A percentile compares a stretch with the other conserved stretches of the same genome.
Conservation (phyloP, 2,888 invertebrate species). For the Chrysodeixis includens region DNA sequence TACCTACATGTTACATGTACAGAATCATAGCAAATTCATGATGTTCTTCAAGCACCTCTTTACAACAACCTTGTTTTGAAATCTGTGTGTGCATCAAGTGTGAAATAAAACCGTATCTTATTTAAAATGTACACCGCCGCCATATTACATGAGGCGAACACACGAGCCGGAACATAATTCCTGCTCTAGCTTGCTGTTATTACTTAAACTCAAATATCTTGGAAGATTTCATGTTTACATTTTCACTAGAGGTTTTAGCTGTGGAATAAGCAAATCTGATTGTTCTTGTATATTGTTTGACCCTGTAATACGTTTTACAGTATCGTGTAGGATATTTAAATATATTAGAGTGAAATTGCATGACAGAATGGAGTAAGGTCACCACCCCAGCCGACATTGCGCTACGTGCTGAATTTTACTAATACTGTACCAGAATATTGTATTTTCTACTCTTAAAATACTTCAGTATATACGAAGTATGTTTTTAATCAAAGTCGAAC, state of each 20-base stretch:
- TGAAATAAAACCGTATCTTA: slow-evolving; percentile 18
- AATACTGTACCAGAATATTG: background rate
- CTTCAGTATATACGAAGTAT: background rate
- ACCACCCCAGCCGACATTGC: background rate
- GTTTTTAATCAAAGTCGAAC: background rate
- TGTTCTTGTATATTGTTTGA: background rate
- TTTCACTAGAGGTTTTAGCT: background rate
- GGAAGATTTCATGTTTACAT: slow-evolving; percentile 3
- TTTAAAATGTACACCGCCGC: slow-evolving; percentile 12
- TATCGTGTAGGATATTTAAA: background rate
- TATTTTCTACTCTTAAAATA: background rate
- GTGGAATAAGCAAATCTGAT: background rate
- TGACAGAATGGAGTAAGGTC: background rate
- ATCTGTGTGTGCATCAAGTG: slow-evolving; percentile 7
- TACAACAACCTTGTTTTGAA: slow-evolving; percentile 19
- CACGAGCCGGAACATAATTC: background rate
- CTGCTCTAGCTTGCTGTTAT: background rate
- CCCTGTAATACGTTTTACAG: background rate
- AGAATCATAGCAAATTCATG: background rate
- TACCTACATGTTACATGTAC: background rate
- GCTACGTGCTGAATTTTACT: background rate
- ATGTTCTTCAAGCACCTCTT: slow-evolving; percentile 6
- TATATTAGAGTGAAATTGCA: background rate
- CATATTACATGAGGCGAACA: background rate
- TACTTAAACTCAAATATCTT: background rate